These are phyloP conservation scores for Chlamydotis undulata DNA, from an alignment of 2,113 vertebrate genomes.

Conservation along the genomic window DNA sequence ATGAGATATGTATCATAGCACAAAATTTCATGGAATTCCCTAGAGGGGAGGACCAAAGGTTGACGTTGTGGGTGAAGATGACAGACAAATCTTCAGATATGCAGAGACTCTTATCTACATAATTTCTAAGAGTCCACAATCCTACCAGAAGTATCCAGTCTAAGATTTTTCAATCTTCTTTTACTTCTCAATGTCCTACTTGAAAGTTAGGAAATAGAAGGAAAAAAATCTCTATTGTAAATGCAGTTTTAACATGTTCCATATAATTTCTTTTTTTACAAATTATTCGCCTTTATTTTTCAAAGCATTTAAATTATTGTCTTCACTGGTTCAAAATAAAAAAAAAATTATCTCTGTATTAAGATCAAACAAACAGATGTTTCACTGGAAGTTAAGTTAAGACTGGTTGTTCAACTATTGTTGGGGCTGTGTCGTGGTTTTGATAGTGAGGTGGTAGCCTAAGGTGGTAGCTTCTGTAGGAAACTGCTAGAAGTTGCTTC, in stretches of 20 bases:
- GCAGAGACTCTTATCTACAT: neutral
- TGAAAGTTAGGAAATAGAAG: neutral
- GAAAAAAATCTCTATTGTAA: neutral
- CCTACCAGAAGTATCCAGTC: neutral
- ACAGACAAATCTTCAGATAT: neutral
- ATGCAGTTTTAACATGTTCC: neutral
- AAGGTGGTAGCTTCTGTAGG: too few species aligned
- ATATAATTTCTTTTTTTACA: neutral
- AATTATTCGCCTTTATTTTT: neutral
- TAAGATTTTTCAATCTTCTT: neutral
- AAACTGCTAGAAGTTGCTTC: too few species aligned
- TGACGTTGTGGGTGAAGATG: neutral
- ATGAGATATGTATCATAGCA: neutral
- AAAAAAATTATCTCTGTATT: neutral
- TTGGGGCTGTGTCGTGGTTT: neutral
- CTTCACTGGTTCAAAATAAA: neutral
- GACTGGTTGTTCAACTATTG: neutral
- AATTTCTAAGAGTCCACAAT: neutral
- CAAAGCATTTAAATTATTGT: neutral
- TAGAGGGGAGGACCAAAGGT: neutral
- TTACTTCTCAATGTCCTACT: neutral
- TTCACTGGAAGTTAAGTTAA: neutral
- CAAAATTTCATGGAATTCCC: conserved; percentile 47
- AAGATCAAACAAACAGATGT: neutral
- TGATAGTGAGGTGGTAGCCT: too few species aligned